Conservation (phyloP, 2,113 vertebrate genomes). For the Larimichthys polyactis region DNA sequence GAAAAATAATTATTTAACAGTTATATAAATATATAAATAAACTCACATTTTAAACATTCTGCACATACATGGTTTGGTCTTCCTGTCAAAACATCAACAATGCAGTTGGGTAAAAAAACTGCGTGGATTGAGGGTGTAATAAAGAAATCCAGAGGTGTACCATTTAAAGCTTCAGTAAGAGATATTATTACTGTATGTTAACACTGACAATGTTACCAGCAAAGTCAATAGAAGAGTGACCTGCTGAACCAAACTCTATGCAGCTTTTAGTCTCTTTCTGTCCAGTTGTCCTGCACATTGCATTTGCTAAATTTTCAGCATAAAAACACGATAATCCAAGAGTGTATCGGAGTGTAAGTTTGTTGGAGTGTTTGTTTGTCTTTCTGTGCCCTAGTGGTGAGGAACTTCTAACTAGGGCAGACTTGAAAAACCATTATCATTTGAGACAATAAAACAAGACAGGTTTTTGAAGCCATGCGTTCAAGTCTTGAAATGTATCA, state of each 20-base stretch:
- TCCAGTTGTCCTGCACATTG: not conserved
- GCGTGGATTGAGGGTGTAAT: not conserved
- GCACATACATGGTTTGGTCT: not conserved
- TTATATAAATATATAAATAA: not conserved
- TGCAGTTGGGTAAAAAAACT: not conserved
- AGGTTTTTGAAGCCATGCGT: not conserved
- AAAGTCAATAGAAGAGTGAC: not conserved
- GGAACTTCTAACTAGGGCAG: not conserved
- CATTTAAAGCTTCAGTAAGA: not conserved
- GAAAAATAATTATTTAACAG: not conserved
- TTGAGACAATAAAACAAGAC: not conserved
- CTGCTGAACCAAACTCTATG: no score
- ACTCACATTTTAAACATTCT: not conserved
- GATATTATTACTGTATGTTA: not conserved
- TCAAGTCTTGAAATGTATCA: not conserved
- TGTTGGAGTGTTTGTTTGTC: not conserved
- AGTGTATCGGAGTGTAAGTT: no score
- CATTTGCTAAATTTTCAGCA: not conserved
- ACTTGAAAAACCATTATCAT: not conserved
- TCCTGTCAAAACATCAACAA: not conserved
- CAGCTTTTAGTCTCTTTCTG: not conserved
- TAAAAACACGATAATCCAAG: not conserved
- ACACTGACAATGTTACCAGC: not conserved
- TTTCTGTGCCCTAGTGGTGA: not conserved
- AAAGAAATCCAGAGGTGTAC: not conserved